Evolutionary conservation across 35 echinoderm and acorn worm species (phyloP).

Genomic region (Strongylocentrotus purpuratus): DNA sequence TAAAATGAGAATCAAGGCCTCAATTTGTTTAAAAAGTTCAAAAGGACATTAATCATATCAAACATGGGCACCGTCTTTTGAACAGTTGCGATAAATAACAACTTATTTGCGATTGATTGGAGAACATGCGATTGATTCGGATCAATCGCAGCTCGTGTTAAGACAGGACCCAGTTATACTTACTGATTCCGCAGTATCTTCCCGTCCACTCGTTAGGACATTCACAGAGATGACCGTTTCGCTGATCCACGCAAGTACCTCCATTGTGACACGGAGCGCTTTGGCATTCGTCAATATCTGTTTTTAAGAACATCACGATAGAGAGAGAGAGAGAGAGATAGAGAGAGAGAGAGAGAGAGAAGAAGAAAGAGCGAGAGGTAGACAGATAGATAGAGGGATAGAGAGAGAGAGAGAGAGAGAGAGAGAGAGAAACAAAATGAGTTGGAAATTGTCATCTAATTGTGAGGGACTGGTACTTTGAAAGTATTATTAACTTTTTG

Average conservation of each 20-base stretch:
- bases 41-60: too few relatives aligned
- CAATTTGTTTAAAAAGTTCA: too few relatives aligned
- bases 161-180: constrained; percentile 13
- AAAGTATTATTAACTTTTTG: neutral
- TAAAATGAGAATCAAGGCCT: neutral
- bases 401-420: neutral
- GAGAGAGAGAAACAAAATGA: neutral
- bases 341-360: neutral
- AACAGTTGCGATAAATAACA: too few relatives aligned
- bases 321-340: neutral
- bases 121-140: too few relatives aligned
- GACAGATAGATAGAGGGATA: too few relatives aligned
- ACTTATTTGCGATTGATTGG: too few relatives aligned
- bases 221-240: neutral
- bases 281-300: constrained; percentile 43
- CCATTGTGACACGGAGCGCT: constrained; percentile 40
- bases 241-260: constrained; percentile 28
- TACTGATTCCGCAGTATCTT: constrained; percentile 45
- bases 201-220: constrained; percentile 26
- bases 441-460: neutral
- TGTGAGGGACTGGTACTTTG: neutral
- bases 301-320: neutral
- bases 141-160: too few relatives aligned
- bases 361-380: neutral
- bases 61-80: too few relatives aligned